Percentiles rank a stretch among this genome's conserved stretches.
Conservation (phyloP, 2,113 vertebrate species). For the Triplophysa dalaica region DNA sequence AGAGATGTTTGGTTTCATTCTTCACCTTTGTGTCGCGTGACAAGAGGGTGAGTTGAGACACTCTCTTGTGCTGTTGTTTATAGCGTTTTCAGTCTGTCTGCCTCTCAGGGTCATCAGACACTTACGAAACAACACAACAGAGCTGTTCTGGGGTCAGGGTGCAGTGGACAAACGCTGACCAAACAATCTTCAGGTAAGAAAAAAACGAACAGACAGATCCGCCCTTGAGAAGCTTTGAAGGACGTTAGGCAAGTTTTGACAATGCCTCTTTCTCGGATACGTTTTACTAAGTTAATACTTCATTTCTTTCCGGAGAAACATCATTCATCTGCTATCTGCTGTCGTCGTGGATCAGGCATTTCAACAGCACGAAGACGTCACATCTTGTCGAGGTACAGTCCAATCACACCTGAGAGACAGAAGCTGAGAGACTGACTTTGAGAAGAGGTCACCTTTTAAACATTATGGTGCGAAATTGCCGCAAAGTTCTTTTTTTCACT, state of each 20-base stretch:
- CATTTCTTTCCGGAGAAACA: not conserved
- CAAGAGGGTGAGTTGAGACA: too few species aligned
- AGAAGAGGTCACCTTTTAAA: conserved; percentile 72
- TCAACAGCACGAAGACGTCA: not conserved
- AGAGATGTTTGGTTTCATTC: too few species aligned
- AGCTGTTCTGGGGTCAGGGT: not conserved
- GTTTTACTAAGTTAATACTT: too few species aligned
- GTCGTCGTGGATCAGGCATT: too few species aligned
- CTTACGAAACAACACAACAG: not conserved
- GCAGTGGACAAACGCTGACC: conserved; percentile 9
- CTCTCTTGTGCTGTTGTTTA: too few species aligned
- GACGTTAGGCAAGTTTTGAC: not conserved
- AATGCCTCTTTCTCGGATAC: too few species aligned
- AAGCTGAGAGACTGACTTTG: conserved; percentile 71
- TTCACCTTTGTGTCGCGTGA: too few species aligned
- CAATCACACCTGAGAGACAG: conserved; percentile 22
- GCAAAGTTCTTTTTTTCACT: conserved; percentile 62
- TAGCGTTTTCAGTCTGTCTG: too few species aligned
- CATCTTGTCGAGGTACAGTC: not conserved
- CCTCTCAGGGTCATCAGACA: not conserved
- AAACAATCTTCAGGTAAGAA: conserved; percentile 18
- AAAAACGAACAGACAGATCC: not conserved
- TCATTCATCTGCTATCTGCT: not conserved
- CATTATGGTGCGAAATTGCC: conserved; percentile 69
- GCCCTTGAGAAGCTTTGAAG: not conserved